Base-by-base conservation (phyloP, 2,113 vertebrate species). In the Nesoenas mayeri region DNA sequence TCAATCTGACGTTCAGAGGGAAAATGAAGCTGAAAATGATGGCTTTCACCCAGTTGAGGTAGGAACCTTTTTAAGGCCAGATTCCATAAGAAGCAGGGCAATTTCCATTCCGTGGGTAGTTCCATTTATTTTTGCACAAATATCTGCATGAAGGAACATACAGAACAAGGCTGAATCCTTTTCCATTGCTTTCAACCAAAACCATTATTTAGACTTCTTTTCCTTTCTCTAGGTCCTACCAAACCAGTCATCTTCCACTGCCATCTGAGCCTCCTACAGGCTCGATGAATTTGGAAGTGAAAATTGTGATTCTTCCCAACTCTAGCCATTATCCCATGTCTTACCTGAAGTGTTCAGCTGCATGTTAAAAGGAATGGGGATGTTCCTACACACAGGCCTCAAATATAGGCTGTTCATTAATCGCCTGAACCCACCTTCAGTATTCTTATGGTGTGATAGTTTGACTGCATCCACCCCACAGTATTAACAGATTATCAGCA, bases 11-110 rank as follows among this genome's bases (percentile, higher is more conserved):
- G 38, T 83, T 94, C 91, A 93, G 56, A 60, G 42, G 42, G 21
- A 96, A 96, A 93, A 94, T 44, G 28, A 93, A 80, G 92, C 50
- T 85, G 56, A 62, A 95, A 93, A 86, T 65, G 2, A 72, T 42
- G 53, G 21, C 26, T 96, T 92, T 84, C 38, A 40, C 34, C 19
- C n/a, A 81, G 17, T 22, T 60, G 51, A 84, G 29, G 15, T 20
- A 69, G 72, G 72, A 93, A 78, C 9, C 15, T n/a, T 94, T 95
- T 85, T 85, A 73, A 84, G 42, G 40, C 36, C 15, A 26, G 7
- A 56, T n/a, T 71, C 51, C 19, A 1, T 78, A 67, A 48, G 29
- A 48, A 73, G 26, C 15, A 38, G 12, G 16, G 31, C 14, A 74
- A 83, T 79, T 78, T 66, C 34, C 51, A 47, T 78, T 66, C 19